Conservation (phyloP, 2,888 invertebrate species). For the Scelioninae gen. 2 region DNA sequence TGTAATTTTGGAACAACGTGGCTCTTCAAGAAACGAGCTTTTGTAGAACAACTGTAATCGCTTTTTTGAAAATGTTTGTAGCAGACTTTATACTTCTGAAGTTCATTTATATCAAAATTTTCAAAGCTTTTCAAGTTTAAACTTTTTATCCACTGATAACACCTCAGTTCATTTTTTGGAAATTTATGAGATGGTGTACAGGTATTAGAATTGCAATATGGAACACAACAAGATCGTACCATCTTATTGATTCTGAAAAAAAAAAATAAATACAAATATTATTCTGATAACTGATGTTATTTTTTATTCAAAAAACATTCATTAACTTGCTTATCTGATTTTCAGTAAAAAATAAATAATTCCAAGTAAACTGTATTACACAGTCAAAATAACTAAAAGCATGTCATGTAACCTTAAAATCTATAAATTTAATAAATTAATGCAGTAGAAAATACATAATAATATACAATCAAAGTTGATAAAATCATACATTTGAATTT, state of each 20-base stretch:
- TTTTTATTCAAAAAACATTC: no score
- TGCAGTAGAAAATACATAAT: no score
- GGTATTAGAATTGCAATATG: constrained; percentile 1
- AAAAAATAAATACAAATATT: no score
- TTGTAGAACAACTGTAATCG: constrained; percentile 16
- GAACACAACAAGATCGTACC: constrained; percentile 8
- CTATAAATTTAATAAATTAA: no score
- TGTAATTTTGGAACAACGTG: constrained; percentile 8
- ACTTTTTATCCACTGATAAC: constrained; percentile 4
- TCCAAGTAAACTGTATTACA: no score
- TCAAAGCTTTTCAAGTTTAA: neutral
- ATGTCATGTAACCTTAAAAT: no score
- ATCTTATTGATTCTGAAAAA: constrained; percentile 7
- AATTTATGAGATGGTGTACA: constrained; percentile 22
- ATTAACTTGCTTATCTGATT: no score
- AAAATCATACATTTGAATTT: neutral
- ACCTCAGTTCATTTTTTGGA: neutral
- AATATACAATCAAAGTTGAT: no score
- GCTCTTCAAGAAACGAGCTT: constrained; percentile 14
- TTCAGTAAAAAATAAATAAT: no score
- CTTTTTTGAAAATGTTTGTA: constrained; percentile 23
- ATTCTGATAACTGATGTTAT: no score
- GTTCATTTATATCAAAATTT: neutral
- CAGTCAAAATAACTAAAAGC: no score
- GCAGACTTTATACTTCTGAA: constrained; percentile 14